Conservation (phyloP, 2,113 vertebrate species). For the Sakesphorus luctuosus region DNA sequence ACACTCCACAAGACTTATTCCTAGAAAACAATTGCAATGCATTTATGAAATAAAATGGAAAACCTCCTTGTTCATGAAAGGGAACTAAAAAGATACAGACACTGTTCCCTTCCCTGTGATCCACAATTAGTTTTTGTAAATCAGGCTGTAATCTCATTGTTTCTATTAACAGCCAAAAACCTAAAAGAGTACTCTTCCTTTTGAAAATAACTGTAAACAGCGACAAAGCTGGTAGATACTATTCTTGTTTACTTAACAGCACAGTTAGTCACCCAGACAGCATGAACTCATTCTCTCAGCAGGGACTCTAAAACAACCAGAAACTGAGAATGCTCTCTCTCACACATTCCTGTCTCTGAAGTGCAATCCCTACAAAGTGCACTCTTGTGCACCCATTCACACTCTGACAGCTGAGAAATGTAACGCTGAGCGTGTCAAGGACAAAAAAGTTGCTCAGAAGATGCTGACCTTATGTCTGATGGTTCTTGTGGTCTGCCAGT, state of each 20-base stretch:
- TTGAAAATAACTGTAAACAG: conserved; percentile 4
- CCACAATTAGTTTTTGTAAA: conserved; percentile 9
- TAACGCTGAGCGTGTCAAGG: not conserved
- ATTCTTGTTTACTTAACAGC: conserved; percentile 43
- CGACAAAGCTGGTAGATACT: not conserved
- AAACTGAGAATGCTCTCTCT: not conserved
- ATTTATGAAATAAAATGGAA: conserved; percentile 48
- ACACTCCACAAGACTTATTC: not conserved
- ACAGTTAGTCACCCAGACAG: not conserved
- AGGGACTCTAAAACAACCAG: not conserved
- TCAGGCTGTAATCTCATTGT: not conserved
- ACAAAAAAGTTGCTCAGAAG: not conserved
- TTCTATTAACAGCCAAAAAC: not conserved
- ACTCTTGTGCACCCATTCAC: fast-evolving
- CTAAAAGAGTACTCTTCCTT: not conserved
- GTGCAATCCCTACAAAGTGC: not conserved
- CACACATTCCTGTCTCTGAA: not conserved
- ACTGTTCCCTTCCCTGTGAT: not conserved
- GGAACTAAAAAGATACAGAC: conserved; percentile 45
- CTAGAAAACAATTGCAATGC: not conserved
- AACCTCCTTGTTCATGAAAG: conserved; percentile 31
- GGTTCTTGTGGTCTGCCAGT: not conserved
- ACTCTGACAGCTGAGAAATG: not conserved
- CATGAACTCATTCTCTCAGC: not conserved
- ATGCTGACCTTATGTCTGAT: not conserved